phyloP scores from a whole-genome alignment of 53 echinoderm and acorn worm genomes.

The Henricia sp. region DNA sequence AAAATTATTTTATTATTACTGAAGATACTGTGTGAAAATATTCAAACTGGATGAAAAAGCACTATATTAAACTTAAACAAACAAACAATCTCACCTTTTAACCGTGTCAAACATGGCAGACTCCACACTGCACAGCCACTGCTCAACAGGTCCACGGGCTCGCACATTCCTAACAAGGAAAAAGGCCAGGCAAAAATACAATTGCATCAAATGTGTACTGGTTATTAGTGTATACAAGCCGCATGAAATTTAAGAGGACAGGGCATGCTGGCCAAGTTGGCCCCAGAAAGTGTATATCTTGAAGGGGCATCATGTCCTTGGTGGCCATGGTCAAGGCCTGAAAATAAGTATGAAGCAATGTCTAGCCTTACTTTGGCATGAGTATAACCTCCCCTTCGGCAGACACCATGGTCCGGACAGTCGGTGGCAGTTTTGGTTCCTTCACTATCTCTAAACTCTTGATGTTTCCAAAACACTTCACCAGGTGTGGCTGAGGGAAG shows the following conservation, averaged over 20 bases:
- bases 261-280: too few relatives aligned
- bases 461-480: constrained; percentile 98
- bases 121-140: constrained; percentile 97
- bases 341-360: background rate
- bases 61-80: too few relatives aligned
- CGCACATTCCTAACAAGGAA: constrained; percentile 80
- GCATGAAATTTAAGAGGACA: too few relatives aligned
- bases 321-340: too few relatives aligned
- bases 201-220: too few relatives aligned
- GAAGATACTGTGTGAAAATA: too few relatives aligned
- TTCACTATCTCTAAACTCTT: constrained; percentile 90
- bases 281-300: too few relatives aligned
- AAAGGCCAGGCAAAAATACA: background rate
- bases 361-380: constrained; percentile 85
- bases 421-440: constrained; percentile 90
- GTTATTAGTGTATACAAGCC: too few relatives aligned
- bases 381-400: constrained; percentile 93
- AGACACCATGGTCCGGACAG: constrained; percentile 95
- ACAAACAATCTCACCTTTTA: constrained; percentile 82
- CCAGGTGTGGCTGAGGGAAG: constrained; percentile 84
- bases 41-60: too few relatives aligned
- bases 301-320: too few relatives aligned
- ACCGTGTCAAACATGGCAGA: constrained; percentile 99
- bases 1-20: too few relatives aligned
- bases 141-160: constrained; percentile 93